Percentiles rank a stretch among this genome's conserved stretches.
Conservation (phyloP, 2,113 vertebrate species). For the Muntiacus reevesi region DNA sequence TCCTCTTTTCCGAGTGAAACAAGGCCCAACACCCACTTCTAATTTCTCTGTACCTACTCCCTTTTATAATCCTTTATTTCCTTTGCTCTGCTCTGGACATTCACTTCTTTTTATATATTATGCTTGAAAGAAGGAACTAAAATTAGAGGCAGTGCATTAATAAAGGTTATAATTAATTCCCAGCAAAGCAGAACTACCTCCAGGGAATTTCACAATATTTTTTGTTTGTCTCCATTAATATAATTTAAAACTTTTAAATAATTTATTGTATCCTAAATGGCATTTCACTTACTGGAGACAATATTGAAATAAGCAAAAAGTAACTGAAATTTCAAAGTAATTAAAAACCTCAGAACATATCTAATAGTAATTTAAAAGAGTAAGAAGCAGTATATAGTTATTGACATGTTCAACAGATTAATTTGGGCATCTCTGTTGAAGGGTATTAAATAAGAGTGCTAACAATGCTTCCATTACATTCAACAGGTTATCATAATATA, state of each 20-base stretch:
- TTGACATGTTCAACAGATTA: neutral
- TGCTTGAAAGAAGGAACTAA: slow-evolving; percentile 13
- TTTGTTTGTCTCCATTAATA: neutral
- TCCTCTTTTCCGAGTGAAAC: neutral
- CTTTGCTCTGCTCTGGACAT: neutral
- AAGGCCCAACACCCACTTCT: neutral
- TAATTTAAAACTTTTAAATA: neutral
- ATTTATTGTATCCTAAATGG: neutral
- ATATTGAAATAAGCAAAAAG: neutral
- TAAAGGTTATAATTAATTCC: neutral
- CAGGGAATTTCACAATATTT: neutral
- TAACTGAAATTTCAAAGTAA: slow-evolving; percentile 11
- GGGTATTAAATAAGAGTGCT: neutral
- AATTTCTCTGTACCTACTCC: neutral
- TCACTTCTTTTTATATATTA: neutral
- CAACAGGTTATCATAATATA: neutral
- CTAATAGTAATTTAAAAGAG: slow-evolving; percentile 21
- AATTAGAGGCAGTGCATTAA: neutral
- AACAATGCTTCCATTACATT: neutral
- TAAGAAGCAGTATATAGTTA: neutral
- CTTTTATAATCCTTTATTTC: neutral
- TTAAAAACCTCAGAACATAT: slow-evolving; percentile 2
- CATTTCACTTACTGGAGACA: neutral
- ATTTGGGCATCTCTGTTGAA: neutral
- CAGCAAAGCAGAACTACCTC: neutral